Evolutionary conservation across 2,797 vertebrate genomes (phyloP).

Genomic region (Gadopsis marmoratus): DNA sequence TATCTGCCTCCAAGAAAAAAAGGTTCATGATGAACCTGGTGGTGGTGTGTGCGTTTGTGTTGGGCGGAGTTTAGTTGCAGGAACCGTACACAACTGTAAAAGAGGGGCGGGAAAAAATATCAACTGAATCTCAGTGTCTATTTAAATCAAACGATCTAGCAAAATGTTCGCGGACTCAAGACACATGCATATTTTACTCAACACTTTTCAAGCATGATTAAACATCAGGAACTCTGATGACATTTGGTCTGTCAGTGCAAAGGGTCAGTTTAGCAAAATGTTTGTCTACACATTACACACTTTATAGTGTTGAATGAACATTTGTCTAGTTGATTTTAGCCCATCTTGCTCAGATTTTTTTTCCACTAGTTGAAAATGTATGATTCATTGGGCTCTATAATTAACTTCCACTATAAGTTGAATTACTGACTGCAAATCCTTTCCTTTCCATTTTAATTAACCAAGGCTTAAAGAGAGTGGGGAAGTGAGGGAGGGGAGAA

Average conservation of each 20-base stretch:
- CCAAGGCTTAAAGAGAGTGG: conserved; percentile 72
- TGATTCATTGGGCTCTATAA: conserved; percentile 72
- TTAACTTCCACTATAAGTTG: conserved; percentile 75
- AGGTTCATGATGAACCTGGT: too few relatives aligned
- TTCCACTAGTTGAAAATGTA: conserved; percentile 53
- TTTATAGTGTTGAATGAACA: conserved; percentile 14
- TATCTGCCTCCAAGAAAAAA: too few relatives aligned
- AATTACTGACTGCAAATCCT: conserved; percentile 82
- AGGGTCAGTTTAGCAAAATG: background rate
- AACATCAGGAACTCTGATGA: background rate
- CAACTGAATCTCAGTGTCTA: too few relatives aligned
- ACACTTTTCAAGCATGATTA: background rate
- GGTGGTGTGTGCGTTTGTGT: background rate
- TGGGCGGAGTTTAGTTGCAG: background rate
- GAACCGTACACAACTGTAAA: background rate
- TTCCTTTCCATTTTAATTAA: conserved; percentile 84
- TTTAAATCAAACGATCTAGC: background rate
- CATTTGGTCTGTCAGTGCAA: background rate
- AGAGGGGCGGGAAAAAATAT: background rate
- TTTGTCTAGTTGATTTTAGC: conserved; percentile 12
- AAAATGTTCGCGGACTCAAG: background rate
- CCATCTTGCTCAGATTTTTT: conserved; percentile 33
- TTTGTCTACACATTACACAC: background rate
- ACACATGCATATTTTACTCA: background rate
- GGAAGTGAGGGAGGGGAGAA: conserved; percentile 58